Percentiles rank a stretch among this genome's conserved stretches.
Evolutionary conservation across 2,113 vertebrate genomes (phyloP).

Genomic region (Empidonax alnorum): DNA sequence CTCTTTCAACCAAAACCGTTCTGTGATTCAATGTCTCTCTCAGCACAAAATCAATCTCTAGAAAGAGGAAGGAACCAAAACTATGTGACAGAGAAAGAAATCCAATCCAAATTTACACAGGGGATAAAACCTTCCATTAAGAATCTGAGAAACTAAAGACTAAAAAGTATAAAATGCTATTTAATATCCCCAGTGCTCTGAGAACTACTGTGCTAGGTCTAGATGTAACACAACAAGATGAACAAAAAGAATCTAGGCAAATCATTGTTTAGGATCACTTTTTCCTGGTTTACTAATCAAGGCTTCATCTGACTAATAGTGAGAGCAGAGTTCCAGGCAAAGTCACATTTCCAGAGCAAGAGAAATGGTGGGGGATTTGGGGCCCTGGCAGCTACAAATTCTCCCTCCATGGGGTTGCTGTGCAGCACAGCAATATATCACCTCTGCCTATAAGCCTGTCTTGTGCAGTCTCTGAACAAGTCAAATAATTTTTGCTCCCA

Average conservation of each 20-base stretch:
- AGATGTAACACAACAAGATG: neutral
- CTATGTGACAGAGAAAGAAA: neutral
- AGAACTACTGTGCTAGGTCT: neutral
- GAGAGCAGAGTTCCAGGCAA: neutral
- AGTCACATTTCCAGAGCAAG: neutral
- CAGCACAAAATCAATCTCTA: neutral
- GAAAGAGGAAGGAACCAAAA: neutral
- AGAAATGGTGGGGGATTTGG: neutral
- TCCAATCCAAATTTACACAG: neutral
- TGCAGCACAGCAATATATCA: neutral
- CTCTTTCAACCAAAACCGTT: neutral
- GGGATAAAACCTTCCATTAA: neutral
- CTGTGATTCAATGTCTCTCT: neutral
- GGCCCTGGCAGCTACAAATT: neutral
- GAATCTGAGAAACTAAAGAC: neutral
- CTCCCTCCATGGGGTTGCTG: neutral
- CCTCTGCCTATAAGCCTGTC: neutral
- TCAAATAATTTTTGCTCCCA: neutral
- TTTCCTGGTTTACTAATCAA: neutral
- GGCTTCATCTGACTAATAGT: rapidly evolving
- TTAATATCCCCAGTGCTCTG: neutral
- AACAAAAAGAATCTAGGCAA: neutral
- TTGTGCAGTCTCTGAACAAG: neutral
- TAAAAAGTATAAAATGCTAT: rapidly evolving
- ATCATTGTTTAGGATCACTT: neutral